Base-by-base conservation (phyloP, 1,140 invertebrate species). In the Drosophila orosa region DNA sequence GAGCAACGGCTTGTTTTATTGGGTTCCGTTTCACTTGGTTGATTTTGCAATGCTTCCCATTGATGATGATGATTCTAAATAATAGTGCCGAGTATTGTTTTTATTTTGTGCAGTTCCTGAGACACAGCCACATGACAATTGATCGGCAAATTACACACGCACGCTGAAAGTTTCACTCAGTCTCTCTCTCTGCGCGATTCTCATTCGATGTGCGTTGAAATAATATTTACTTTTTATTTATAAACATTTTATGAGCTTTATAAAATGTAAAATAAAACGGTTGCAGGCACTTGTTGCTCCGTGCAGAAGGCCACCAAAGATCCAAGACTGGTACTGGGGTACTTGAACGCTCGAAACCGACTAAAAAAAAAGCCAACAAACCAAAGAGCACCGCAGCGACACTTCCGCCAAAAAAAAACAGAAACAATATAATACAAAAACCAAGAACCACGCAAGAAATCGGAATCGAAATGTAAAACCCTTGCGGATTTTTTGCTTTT, bases 201-300 rank as follows among this genome's bases (percentile, higher is more conserved):
- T 56, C 22, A 19, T 37, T 35, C 15, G 29, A n/a, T 29, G 39
- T 81, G 59, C 27, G 54, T 77, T 84, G 8, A 78, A 80, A 71
- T 80, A 82, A 31, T 61, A 67, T 86, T 85, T 85, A 86, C 82
- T 85, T 74, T 85, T 86, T 85, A 85, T 85, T 85, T 85, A 86
- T 85, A 86, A 85, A 81, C 68, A 86, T 78, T 86, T 78, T 80
- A 74, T 69, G 75, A 59, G 68, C 48, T 66, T 81, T 78, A 81
- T 69, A 74, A 81, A 81, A 65, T 85, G 82, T 80, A 74, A 85
- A 77, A 76, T 69, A 83, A 79, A 78, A 76, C 47, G 65, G 55
- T 78, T 40, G 74, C 66, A 75, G 25, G 47, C 67, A 82, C 45
- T 56, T 56, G 44, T 68, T 66, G 65, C 40, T 17, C 29, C 17